phyloP scores from a whole-genome alignment of 2,797 vertebrate species.

The Clarias platycephalus region DNA sequence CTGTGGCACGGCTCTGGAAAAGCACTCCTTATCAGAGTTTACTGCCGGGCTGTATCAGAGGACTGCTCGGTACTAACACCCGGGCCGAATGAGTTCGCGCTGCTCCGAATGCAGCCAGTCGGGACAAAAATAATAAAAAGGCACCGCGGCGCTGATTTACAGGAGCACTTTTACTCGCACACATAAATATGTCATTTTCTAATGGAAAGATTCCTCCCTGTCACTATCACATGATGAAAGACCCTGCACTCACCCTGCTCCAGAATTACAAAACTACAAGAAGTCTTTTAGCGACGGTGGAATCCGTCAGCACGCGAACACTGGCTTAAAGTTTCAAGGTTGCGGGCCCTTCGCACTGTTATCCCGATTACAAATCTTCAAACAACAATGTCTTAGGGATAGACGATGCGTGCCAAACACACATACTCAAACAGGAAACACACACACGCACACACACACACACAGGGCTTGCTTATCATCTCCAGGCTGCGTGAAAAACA shows the following conservation, averaged over 20 bases:
- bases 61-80: constrained; percentile 54
- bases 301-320: constrained; percentile 8
- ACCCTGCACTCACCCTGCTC: neutral
- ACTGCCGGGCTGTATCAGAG: constrained; percentile 56
- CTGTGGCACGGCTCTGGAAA: constrained; percentile 61
- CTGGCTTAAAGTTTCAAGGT: neutral
- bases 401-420: constrained; percentile 59
- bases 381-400: constrained; percentile 29
- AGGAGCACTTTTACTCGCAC: constrained; percentile 33
- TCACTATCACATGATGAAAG: constrained; percentile 40
- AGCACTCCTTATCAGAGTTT: constrained; percentile 76
- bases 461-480: constrained; percentile 57
- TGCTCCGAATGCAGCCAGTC: constrained; percentile 45
- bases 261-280: constrained; percentile 9
- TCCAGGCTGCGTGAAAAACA: constrained; percentile 63
- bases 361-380: constrained; percentile 27
- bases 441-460: constrained; percentile 48
- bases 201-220: constrained; percentile 47
- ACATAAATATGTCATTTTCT: constrained; percentile 50
- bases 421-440: constrained; percentile 67
- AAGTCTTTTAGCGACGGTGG: constrained; percentile 15
- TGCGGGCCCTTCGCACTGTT: constrained; percentile 60
- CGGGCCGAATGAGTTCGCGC: constrained; percentile 52
- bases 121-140: constrained; percentile 22
- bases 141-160: constrained; percentile 25